phyloP scores from a whole-genome alignment of 2,113 vertebrate genomes.

The Lepus timidus region DNA sequence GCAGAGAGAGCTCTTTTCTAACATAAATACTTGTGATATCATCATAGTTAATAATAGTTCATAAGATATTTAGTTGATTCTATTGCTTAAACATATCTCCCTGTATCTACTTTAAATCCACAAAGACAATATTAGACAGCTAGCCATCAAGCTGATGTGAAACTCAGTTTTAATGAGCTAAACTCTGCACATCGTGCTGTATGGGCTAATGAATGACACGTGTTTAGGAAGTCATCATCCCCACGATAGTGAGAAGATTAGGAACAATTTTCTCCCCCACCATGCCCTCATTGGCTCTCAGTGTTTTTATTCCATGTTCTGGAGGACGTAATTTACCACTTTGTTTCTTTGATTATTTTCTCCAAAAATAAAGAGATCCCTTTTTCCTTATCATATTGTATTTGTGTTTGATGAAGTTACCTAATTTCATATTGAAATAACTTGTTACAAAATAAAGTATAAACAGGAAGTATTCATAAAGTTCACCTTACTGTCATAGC shows the following conservation, averaged over 20 bases:
- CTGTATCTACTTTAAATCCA: neutral
- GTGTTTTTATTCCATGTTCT: neutral
- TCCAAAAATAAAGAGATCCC: neutral
- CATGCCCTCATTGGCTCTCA: neutral
- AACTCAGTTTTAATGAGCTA: slow-evolving; percentile 40
- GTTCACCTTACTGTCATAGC: neutral
- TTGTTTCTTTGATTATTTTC: neutral
- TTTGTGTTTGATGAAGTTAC: neutral
- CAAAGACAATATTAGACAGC: neutral
- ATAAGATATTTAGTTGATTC: neutral
- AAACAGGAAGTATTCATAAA: neutral
- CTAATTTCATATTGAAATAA: neutral
- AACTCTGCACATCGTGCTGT: neutral
- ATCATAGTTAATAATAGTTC: neutral
- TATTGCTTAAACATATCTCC: neutral
- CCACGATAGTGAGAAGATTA: neutral
- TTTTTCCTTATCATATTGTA: neutral
- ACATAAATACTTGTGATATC: neutral
- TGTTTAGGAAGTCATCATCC: neutral
- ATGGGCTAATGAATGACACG: neutral
- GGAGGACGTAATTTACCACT: neutral
- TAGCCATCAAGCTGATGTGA: neutral
- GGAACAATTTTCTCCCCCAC: neutral
- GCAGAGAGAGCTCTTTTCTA: neutral
- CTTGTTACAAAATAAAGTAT: neutral